Percentiles rank a stretch among this genome's conserved stretches.
phyloP scores from a whole-genome alignment of 2,113 vertebrate species.

The Malurus alboscapulatus region DNA sequence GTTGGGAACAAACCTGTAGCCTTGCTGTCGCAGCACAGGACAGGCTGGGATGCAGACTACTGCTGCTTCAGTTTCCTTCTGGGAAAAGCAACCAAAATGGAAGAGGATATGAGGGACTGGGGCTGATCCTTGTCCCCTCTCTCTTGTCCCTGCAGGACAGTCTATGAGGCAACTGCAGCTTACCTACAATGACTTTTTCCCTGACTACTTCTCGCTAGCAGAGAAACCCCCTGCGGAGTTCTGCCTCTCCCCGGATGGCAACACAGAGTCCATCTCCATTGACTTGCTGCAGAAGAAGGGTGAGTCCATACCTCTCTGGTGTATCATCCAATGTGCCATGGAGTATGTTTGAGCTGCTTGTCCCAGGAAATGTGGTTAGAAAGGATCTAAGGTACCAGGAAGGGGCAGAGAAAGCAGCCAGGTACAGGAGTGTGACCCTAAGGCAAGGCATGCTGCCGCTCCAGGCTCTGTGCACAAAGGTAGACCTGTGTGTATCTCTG shows the following conservation, averaged over 20 bases:
- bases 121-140: neutral
- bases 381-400: neutral
- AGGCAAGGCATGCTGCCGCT: neutral
- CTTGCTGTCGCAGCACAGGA: neutral
- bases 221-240: conserved; percentile 96
- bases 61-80: neutral
- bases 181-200: conserved; percentile 87
- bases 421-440: neutral
- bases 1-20: neutral
- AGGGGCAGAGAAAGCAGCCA: neutral
- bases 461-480: neutral
- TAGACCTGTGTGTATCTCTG: neutral
- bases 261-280: conserved; percentile 83
- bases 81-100: neutral
- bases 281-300: conserved; percentile 93
- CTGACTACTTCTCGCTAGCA: conserved; percentile 91
- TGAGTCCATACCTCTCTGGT: neutral
- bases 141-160: conserved; percentile 65
- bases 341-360: neutral
- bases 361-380: neutral
- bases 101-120: neutral
- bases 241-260: conserved; percentile 92
- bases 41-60: neutral
- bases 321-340: accelerated
- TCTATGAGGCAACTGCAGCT: conserved; percentile 76